Evolutionary conservation across 2,797 vertebrate species (phyloP), one percentile per base, ranked within the genome.

Genomic region (Hypotaenidia okinawae): DNA sequence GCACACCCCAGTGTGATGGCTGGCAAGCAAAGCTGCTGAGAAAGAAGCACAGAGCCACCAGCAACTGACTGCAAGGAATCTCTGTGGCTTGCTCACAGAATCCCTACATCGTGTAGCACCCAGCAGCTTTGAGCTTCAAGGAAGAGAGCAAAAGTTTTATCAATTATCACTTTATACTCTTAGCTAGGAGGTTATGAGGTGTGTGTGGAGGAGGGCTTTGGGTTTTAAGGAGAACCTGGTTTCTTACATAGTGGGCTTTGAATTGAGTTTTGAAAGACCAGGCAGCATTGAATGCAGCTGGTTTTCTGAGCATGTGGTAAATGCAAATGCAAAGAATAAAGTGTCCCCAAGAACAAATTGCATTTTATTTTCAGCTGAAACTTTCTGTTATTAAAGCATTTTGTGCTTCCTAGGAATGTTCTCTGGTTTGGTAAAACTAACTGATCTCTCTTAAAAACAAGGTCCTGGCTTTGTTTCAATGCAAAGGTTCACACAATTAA

Each of bases 401-500:
- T 89, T 47, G 2, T 72, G 58, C 64, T 58, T 74, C 45, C 27
- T 16, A 55, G 61, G 57, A 45, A 43, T 9, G 3, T 68, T 63
- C 54, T 69, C 59, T 54, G 14, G 4, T 76, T 95, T 90, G 55
- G 49, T 83, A 49, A 59, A 92, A 76, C 84, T 66, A 69, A 41
- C 41, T 49, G 33, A 21, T 37, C 37, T 91, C 33, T 45, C 37
- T 83, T 52, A 89, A 67, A 58, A 75, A 54, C 67, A 57, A 83
- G 66, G 64, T 94, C 27, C 74, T 94, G 77, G 55, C 77, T 85
- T 84, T 84, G 43, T 87, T 92, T 91, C 82, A 91, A 92, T 54
- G 51, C 57, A 83, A 91, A 87, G 23, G 70, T 84, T 94, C 81
- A 16, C 30, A 68, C 86, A 88, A 59, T 95, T 94, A 93, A 94